Conservation (phyloP, 2,113 vertebrate genomes). For the Pitta sordida region DNA sequence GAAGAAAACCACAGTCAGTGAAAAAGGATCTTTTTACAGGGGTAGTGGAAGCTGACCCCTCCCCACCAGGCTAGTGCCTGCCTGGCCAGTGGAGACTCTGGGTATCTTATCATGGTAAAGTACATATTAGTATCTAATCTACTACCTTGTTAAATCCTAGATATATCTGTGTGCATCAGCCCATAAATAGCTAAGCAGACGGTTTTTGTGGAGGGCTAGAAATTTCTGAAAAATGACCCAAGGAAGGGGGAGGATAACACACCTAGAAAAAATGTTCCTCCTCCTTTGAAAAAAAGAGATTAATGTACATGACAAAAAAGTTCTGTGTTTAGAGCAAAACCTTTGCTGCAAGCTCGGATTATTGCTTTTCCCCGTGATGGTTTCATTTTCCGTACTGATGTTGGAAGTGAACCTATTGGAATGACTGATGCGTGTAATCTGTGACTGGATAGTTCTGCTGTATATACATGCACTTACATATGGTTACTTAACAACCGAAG, state of each 20-base stretch:
- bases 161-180: not conserved
- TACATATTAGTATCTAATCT: not conserved
- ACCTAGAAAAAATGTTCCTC: not conserved
- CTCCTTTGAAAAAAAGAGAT: not conserved
- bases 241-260: not conserved
- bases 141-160: not conserved
- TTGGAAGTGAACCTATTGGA: constrained; percentile 12
- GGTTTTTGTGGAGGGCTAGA: not conserved
- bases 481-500: constrained; percentile 9
- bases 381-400: constrained; percentile 12
- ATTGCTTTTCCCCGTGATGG: constrained; percentile 26
- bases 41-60: not conserved
- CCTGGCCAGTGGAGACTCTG: not conserved
- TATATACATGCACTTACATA: constrained; percentile 28
- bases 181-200: not conserved
- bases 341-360: constrained; percentile 1
- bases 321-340: not conserved
- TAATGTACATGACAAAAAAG: not conserved
- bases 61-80: not conserved
- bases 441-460: constrained; percentile 24
- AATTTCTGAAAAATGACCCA: not conserved
- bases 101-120: not conserved
- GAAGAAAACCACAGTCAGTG: not conserved
- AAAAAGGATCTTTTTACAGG: constrained; percentile 9
- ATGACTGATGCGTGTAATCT: constrained; percentile 48